Percentiles rank a stretch among this genome's conserved stretches.
Conservation (phyloP, 2,113 vertebrate genomes). For the Callorhinus ursinus region DNA sequence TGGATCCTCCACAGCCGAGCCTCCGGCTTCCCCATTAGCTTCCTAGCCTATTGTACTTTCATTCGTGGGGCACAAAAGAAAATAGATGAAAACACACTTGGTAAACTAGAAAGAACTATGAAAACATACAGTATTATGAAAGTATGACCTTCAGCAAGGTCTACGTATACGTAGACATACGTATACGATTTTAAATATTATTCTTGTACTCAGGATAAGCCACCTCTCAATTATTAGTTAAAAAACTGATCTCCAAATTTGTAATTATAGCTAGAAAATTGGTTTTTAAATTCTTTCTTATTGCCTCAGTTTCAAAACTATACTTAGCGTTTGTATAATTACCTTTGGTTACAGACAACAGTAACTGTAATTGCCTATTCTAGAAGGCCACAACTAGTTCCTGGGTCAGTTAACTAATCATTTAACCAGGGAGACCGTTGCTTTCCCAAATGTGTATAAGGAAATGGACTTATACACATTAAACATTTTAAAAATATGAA, state of each 20-base stretch:
- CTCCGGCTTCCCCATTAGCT: not conserved
- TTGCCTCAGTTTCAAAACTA: not conserved
- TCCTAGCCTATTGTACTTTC: not conserved
- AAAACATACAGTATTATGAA: not conserved
- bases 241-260: not conserved
- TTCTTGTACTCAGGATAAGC: not conserved
- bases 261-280: constrained; percentile 4
- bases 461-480: not conserved
- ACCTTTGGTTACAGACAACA: not conserved
- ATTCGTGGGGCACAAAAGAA: not conserved
- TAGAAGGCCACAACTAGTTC: not conserved
- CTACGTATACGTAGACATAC: too few species aligned
- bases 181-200: not conserved
- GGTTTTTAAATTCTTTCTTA: not conserved
- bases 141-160: not conserved
- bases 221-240: not conserved
- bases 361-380: not conserved
- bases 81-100: not conserved
- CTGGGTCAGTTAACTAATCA: not conserved
- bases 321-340: not conserved
- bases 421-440: not conserved
- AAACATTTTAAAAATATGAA: not conserved
- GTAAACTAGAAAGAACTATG: not conserved
- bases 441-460: not conserved
- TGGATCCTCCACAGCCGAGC: not conserved